Percentiles rank a stretch among this genome's conserved stretches.
Evolutionary conservation across 2,888 invertebrate species (phyloP).

Genomic region (Idaea dimidiata): DNA sequence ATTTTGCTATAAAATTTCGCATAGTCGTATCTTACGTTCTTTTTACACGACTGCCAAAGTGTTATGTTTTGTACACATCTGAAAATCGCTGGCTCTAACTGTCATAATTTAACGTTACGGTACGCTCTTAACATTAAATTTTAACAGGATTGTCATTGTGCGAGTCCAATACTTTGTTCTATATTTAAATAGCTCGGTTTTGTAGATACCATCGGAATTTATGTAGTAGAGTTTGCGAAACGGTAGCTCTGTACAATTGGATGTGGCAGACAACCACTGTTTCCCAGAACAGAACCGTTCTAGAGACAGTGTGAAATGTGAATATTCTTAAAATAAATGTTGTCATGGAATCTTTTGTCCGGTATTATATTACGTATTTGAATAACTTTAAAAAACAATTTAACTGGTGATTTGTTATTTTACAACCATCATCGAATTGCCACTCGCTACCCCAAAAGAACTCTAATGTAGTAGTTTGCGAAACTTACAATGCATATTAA

Average conservation of each 20-base stretch:
- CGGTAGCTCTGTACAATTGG: slow-evolving; percentile 51
- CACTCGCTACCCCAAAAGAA: too few relatives aligned
- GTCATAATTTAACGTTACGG: too few relatives aligned
- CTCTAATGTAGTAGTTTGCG: too few relatives aligned
- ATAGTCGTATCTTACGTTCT: too few relatives aligned
- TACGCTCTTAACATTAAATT: slow-evolving; percentile 39
- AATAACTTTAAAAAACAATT: not conserved
- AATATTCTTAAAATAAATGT: slow-evolving; percentile 44
- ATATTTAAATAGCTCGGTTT: slow-evolving; percentile 53
- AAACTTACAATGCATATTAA: too few relatives aligned
- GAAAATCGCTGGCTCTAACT: too few relatives aligned
- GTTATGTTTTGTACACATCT: too few relatives aligned
- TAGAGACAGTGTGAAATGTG: slow-evolving; percentile 39
- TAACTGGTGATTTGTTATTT: too few relatives aligned
- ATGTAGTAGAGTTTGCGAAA: slow-evolving; percentile 52
- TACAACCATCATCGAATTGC: too few relatives aligned
- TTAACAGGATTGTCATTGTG: slow-evolving; percentile 41
- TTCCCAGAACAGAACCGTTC: slow-evolving; percentile 51
- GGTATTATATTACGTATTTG: not conserved
- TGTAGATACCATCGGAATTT: slow-evolving; percentile 61
- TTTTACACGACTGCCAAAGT: too few relatives aligned
- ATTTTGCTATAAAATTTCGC: too few relatives aligned
- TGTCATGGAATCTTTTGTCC: slow-evolving; percentile 24
- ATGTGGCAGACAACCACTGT: slow-evolving; percentile 55
- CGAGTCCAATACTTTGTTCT: slow-evolving; percentile 42